Conservation (phyloP, 2,888 invertebrate species). For the Hemithea aestivaria region DNA sequence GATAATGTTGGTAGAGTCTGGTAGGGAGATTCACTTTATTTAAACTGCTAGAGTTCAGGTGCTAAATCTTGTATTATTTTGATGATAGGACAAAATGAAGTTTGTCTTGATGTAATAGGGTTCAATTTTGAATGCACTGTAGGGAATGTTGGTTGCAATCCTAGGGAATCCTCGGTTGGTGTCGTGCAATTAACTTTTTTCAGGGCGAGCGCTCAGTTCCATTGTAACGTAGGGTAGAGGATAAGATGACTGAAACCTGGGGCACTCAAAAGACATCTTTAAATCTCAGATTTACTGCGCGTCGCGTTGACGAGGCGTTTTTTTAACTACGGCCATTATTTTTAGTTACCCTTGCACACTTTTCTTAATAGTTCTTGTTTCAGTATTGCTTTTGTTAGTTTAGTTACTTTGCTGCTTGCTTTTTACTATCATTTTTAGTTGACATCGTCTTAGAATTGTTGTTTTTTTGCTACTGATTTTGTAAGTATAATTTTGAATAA, state of each 20-base stretch:
- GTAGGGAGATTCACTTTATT: constrained; percentile 28
- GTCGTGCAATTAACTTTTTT: constrained; percentile 68
- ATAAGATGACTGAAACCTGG: constrained; percentile 50
- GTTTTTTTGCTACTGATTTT: no score
- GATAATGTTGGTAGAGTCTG: constrained; percentile 10
- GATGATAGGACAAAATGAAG: constrained; percentile 23
- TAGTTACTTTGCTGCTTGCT: no score
- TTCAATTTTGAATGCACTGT: constrained; percentile 29
- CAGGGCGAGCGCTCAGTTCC: constrained; percentile 53
- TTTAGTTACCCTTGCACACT: constrained; percentile 6
- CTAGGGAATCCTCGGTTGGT: constrained; percentile 47
- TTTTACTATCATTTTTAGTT: no score
- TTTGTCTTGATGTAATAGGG: constrained; percentile 28
- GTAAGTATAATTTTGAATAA: no score
- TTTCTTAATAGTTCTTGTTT: neutral
- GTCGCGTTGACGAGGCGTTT: constrained; percentile 27
- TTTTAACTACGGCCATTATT: constrained; percentile 20
- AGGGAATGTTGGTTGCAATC: constrained; percentile 48
- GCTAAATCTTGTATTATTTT: constrained; percentile 39
- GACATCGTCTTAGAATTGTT: no score
- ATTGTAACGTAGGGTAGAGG: constrained; percentile 57
- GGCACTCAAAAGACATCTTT: constrained; percentile 53
- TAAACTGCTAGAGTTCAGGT: constrained; percentile 39
- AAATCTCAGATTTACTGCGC: constrained; percentile 40
- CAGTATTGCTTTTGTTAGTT: neutral